These are phyloP conservation scores for Tenualosa ilisha DNA, from an alignment of 2,797 vertebrate species.

Conservation along the genomic window DNA sequence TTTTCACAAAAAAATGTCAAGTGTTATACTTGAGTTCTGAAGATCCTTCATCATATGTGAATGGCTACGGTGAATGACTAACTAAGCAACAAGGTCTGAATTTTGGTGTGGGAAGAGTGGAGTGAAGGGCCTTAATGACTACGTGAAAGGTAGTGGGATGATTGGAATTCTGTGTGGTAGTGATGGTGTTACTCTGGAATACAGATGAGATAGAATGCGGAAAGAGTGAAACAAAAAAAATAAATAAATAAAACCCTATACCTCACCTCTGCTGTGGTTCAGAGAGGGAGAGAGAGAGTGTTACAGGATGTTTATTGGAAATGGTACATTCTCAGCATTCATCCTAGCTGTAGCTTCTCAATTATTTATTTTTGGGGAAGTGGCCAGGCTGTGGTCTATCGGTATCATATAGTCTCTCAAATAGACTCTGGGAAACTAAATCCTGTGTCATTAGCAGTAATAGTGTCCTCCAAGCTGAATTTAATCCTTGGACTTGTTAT, in stretches of 20 bases:
- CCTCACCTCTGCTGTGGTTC: background rate
- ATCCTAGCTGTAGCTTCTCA: background rate
- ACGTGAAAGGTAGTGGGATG: background rate
- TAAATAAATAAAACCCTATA: background rate
- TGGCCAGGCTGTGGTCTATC: background rate
- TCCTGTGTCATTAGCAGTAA: background rate
- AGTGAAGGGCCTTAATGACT: background rate
- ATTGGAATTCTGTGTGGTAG: background rate
- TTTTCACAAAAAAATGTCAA: constrained; percentile 10
- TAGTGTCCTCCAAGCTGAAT: background rate
- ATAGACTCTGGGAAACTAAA: background rate
- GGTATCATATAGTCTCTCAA: background rate
- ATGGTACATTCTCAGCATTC: background rate
- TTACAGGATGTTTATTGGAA: background rate
- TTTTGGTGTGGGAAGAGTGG: background rate
- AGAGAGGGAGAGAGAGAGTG: background rate
- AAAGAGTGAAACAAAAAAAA: background rate
- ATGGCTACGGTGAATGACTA: background rate
- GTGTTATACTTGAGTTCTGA: background rate
- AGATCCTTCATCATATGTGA: background rate
- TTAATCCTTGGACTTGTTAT: background rate
- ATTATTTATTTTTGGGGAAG: background rate
- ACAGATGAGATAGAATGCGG: constrained; percentile 8
- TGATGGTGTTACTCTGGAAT: background rate
- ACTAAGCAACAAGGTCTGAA: background rate